phyloP scores from a whole-genome alignment of 1,140 invertebrate genomes.

The Formica selysi region DNA sequence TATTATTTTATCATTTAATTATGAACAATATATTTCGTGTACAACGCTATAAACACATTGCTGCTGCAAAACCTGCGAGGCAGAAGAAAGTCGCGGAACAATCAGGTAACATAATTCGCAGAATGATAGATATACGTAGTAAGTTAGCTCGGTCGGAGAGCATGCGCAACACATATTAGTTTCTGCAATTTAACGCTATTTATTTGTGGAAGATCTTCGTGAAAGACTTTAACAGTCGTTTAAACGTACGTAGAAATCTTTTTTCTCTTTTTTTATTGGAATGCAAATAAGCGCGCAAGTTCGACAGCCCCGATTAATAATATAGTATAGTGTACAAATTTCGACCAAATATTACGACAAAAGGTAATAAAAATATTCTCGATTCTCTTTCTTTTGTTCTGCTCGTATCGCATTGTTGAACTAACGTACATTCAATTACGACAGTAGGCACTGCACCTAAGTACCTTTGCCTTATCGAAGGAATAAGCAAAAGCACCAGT shows the following conservation, averaged over 20 bases:
- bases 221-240: slow-evolving; percentile 57
- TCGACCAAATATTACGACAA: slow-evolving; percentile 69
- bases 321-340: slow-evolving; percentile 67
- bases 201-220: slow-evolving; percentile 71
- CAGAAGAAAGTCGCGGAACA: slow-evolving; percentile 68
- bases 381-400: slow-evolving; percentile 58
- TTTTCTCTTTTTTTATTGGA: slow-evolving; percentile 66
- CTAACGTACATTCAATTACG: slow-evolving; percentile 74
- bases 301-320: slow-evolving; percentile 41
- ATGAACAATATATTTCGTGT: slow-evolving; percentile 76
- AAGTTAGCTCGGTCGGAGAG: slow-evolving; percentile 55
- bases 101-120: slow-evolving; percentile 59
- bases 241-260: slow-evolving; percentile 52
- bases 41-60: slow-evolving; percentile 76
- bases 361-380: slow-evolving; percentile 79
- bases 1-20: slow-evolving; percentile 72
- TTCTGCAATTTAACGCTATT: slow-evolving; percentile 63
- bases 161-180: slow-evolving; percentile 49
- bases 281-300: slow-evolving; percentile 74
- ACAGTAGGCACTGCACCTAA: slow-evolving; percentile 80
- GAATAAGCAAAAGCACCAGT: slow-evolving; percentile 80
- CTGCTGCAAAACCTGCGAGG: slow-evolving; percentile 65
- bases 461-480: slow-evolving; percentile 78
- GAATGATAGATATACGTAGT: slow-evolving; percentile 51
- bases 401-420: slow-evolving; percentile 69